These are phyloP conservation scores for Aradophagus sp. DNA, from an alignment of 1,140 invertebrate genomes.

Conservation along the genomic window DNA sequence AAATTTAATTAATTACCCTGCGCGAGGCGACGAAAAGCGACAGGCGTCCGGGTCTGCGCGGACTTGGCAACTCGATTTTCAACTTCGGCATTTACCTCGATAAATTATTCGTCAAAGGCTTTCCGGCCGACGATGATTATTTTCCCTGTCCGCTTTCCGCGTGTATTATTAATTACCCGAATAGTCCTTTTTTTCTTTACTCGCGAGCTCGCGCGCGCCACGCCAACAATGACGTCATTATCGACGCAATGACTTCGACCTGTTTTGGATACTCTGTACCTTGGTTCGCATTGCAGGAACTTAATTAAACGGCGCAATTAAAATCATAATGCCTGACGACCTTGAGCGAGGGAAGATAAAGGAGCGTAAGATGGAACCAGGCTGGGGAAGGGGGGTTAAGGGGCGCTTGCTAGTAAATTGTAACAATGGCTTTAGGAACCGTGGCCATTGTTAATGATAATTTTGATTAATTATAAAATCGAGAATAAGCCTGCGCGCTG, in stretches of 20 bases:
- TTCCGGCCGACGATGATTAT: conserved; percentile 27
- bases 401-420: conserved; percentile 59
- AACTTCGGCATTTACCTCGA: conserved; percentile 51
- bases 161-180: conserved; percentile 63
- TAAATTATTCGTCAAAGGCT: conserved; percentile 55
- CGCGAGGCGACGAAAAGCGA: conserved; percentile 42
- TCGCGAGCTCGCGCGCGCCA: not conserved
- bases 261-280: conserved; percentile 8
- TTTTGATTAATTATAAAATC: conserved; percentile 69
- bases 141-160: conserved; percentile 21
- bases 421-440: conserved; percentile 62
- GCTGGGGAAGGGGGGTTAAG: conserved; percentile 9
- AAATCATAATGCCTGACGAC: conserved; percentile 61
- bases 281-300: conserved; percentile 3
- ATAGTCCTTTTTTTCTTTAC: not conserved
- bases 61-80: conserved; percentile 57
- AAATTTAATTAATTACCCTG: conserved; percentile 73
- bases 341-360: conserved; percentile 36
- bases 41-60: conserved; percentile 26
- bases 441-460: conserved; percentile 67
- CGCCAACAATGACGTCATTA: not conserved
- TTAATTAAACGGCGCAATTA: conserved; percentile 65
- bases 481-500: conserved; percentile 48
- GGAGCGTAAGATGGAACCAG: too few species aligned
- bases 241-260: not conserved